Percentiles rank a stretch among this genome's conserved stretches.
Evolutionary conservation across 2,888 invertebrate species (phyloP).

Genomic region (Caradrina clavipalpis): DNA sequence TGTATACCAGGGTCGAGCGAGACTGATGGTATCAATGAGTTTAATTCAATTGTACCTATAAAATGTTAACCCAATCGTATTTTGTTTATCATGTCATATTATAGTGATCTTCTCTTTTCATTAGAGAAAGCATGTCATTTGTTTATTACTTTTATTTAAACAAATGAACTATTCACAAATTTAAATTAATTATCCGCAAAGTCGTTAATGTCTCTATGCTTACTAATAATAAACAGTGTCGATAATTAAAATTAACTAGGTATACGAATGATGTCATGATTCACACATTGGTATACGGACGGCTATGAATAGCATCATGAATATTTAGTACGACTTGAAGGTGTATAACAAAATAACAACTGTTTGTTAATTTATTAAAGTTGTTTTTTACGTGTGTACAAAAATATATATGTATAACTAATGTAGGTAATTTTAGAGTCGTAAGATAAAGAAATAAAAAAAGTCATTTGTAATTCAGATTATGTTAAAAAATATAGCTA

Average conservation of each 20-base stretch:
- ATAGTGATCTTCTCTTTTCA: background rate
- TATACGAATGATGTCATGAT: slow-evolving; percentile 52
- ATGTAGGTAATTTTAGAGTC: too few species aligned
- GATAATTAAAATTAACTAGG: slow-evolving; percentile 47
- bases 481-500: background rate
- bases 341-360: slow-evolving; percentile 11
- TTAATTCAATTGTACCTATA: too few species aligned
- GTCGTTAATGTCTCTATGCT: slow-evolving; percentile 36
- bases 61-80: too few species aligned
- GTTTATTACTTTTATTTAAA: slow-evolving; percentile 8
- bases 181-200: slow-evolving; percentile 28
- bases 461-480: background rate
- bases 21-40: too few species aligned
- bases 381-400: background rate
- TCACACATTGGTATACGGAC: slow-evolving; percentile 30
- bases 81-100: too few species aligned
- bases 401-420: background rate
- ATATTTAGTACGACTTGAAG: slow-evolving; percentile 31
- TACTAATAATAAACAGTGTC: slow-evolving; percentile 21
- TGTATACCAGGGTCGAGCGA: too few species aligned
- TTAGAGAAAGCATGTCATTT: slow-evolving; percentile 12
- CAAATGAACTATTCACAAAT: slow-evolving; percentile 10
- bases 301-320: slow-evolving; percentile 45
- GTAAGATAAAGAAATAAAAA: background rate
- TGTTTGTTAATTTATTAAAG: background rate